Evolutionary conservation across 1,140 invertebrate species (phyloP).

Genomic region (Hesperophylax magnus): DNA sequence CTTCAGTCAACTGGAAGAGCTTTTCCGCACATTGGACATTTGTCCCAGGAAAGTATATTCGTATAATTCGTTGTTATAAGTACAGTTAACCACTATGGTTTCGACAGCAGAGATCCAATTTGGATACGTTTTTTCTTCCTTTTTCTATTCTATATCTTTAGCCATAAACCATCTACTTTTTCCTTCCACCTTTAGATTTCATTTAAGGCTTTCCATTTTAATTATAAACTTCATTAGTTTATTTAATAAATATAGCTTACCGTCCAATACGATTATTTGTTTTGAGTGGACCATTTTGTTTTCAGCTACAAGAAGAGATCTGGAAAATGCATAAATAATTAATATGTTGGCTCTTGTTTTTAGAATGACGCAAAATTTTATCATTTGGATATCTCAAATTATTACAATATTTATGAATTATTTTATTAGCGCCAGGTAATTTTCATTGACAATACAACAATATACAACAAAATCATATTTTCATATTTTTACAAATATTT

Average conservation of each 20-base stretch:
- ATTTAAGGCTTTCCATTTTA: neutral
- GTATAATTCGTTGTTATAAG: neutral
- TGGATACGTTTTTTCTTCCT: too few relatives aligned
- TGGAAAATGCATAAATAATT: neutral
- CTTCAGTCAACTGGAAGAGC: neutral
- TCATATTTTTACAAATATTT: too few relatives aligned
- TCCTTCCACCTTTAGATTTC: neutral
- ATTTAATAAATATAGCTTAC: slow-evolving; percentile 15
- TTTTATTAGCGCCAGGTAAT: too few relatives aligned
- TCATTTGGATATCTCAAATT: too few relatives aligned
- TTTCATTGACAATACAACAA: too few relatives aligned
- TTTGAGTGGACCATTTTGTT: slow-evolving; percentile 16
- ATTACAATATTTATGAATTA: too few relatives aligned
- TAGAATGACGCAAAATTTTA: too few relatives aligned
- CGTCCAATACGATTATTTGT: slow-evolving; percentile 28
- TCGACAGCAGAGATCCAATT: too few relatives aligned
- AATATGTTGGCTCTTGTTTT: too few relatives aligned
- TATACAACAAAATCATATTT: too few relatives aligned
- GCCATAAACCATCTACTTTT: neutral
- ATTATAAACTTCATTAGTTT: neutral
- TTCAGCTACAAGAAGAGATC: slow-evolving; percentile 18
- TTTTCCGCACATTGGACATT: neutral
- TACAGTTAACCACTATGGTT: too few relatives aligned
- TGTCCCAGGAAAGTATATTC: neutral
- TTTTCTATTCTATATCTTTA: neutral